Percentiles rank a stretch among this genome's conserved stretches.
These are phyloP conservation scores for Cheilosia vernalis DNA, from an alignment of 2,888 invertebrate genomes.

Conservation along the genomic window DNA sequence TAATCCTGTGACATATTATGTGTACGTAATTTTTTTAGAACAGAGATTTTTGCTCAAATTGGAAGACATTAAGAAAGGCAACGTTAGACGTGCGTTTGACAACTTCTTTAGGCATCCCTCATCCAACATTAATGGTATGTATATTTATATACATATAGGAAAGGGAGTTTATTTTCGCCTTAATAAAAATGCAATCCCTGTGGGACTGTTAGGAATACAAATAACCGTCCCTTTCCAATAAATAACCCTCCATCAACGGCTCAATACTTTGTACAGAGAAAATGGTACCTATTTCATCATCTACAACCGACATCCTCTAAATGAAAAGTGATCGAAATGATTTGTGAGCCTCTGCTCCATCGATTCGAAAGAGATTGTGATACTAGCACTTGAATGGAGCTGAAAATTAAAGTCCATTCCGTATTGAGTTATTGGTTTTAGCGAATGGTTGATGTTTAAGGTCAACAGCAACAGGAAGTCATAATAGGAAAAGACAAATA, in stretches of 20 bases:
- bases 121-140: too few species aligned
- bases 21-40: not conserved
- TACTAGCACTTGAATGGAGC: conserved; percentile 7
- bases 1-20: conserved; percentile 22
- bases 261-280: not conserved
- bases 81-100: not conserved
- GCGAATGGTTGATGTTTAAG: not conserved
- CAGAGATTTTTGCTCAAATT: conserved; percentile 9
- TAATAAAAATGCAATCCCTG: not conserved
- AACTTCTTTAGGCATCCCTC: not conserved
- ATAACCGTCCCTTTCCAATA: not conserved
- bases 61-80: conserved; percentile 21
- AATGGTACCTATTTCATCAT: not conserved
- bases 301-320: not conserved
- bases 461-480: not conserved
- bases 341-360: not conserved
- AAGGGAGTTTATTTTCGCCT: not conserved
- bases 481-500: not conserved
- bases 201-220: not conserved
- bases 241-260: not conserved
- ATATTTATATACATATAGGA: too few species aligned
- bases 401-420: not conserved
- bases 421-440: not conserved
- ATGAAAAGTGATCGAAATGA: not conserved
- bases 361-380: conserved; percentile 1